A percentile compares a stretch with the other conserved stretches of the same genome.
phyloP scores from a whole-genome alignment of 2,888 invertebrate species.

The Dryomyza anilis region DNA sequence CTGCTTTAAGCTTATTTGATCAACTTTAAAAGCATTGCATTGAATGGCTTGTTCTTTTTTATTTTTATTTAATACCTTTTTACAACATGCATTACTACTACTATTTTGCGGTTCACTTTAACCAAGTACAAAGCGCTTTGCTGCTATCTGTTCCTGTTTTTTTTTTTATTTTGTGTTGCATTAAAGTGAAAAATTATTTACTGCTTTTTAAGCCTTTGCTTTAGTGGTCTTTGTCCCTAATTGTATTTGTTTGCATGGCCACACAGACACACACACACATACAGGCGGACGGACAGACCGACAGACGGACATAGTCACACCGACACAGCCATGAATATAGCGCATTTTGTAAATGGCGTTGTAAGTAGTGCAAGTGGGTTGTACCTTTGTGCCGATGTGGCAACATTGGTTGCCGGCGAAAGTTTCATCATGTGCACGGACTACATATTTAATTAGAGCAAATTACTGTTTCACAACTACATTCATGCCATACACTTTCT shows the following conservation, averaged over 20 bases:
- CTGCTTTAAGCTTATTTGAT: neutral
- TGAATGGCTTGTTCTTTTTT: too few relatives aligned
- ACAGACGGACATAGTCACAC: too few relatives aligned
- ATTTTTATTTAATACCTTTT: neutral
- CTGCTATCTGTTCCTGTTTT: too few relatives aligned
- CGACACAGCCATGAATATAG: too few relatives aligned
- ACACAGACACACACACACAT: too few relatives aligned
- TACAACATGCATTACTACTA: neutral
- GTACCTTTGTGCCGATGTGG: slow-evolving; percentile 26
- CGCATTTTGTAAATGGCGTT: too few relatives aligned
- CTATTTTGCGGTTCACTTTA: too few relatives aligned
- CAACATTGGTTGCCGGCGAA: slow-evolving; percentile 26
- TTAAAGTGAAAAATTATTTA: slow-evolving; percentile 18
- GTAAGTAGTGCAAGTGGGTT: slow-evolving; percentile 16
- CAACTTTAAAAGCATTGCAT: neutral
- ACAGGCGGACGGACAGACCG: too few relatives aligned
- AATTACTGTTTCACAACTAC: slow-evolving; percentile 9
- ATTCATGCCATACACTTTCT: too few relatives aligned
- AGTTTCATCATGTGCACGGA: slow-evolving; percentile 40
- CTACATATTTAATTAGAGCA: slow-evolving; percentile 40
- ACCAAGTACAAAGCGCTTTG: too few relatives aligned
- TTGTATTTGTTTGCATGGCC: neutral
- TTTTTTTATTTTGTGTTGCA: too few relatives aligned
- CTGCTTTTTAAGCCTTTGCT: slow-evolving; percentile 11
- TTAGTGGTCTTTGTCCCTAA: neutral